A percentile compares a stretch with the other conserved stretches of the same genome.
These are phyloP conservation scores for Balanococcus diminutus DNA, from an alignment of 2,888 invertebrate genomes.

Conservation along the genomic window DNA sequence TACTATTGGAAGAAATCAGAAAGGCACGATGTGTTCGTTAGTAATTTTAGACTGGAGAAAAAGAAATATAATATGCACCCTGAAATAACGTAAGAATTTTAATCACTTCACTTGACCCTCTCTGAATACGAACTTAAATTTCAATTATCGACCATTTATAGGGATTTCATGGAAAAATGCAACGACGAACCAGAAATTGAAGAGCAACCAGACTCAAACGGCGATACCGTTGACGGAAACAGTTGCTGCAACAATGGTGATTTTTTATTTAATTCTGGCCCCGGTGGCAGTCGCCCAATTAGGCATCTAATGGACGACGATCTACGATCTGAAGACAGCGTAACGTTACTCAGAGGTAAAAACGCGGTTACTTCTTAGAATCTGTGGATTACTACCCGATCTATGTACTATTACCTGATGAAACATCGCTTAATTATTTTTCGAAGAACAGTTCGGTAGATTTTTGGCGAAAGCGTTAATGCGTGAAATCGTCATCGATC, in stretches of 20 bases:
- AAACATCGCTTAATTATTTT: background rate
- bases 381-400: background rate
- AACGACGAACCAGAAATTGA: constrained; percentile 52
- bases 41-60: constrained; percentile 49
- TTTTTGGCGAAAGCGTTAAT: background rate
- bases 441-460: background rate
- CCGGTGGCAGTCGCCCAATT: constrained; percentile 46
- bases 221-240: constrained; percentile 21
- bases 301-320: constrained; percentile 45
- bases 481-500: background rate
- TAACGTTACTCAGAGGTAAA: constrained; percentile 47
- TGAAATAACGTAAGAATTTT: constrained; percentile 53
- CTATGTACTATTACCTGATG: constrained; percentile 1
- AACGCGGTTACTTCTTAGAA: constrained; percentile 29
- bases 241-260: constrained; percentile 48
- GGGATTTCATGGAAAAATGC: constrained; percentile 52
- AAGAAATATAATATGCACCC: constrained; percentile 55
- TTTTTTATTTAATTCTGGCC: constrained; percentile 44
- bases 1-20: constrained; percentile 98
- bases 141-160: background rate
- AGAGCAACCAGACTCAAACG: constrained; percentile 46
- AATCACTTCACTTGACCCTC: too few species aligned
- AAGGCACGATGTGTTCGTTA: constrained; percentile 72
- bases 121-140: background rate
- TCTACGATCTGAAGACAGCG: constrained; percentile 40